Evolutionary conservation across 2,113 vertebrate genomes (phyloP), one percentile per base, ranked within the genome.

Genomic region (Azemiops feae): DNA sequence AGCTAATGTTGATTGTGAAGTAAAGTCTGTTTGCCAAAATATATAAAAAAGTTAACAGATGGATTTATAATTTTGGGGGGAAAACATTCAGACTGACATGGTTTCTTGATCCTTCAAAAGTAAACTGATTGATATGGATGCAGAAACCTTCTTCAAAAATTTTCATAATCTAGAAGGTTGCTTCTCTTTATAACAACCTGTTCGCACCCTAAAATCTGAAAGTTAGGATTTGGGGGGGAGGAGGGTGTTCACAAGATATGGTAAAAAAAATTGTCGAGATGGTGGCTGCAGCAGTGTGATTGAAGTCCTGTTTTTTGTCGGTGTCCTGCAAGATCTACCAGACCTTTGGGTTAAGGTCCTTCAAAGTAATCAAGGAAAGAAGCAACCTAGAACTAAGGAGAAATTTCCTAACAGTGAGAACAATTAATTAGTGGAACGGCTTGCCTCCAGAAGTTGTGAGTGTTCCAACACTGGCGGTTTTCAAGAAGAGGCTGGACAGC

Each of bases 1-100:
- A 54, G 58, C 86, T 88, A 92, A 92, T 88, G 60, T 64, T 88
- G 45, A 92, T 47, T 39, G 47, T 69, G 91, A 92, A 64, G 23
- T 25, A 54, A 60, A 88, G 12, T 23, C 64, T 74, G 86, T 54
- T 52, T 53, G 43, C 47, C 52, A 34, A 88, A 92, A 88, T 69
- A 69, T 60, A 91, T 47, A 74, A 8, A 88, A 39, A 74, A 87
- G 53, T 25, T 60, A 92, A 88, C 43, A 92, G 58, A 50, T 1
- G 4, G 12, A 3, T 69, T 23, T 45, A 27, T 50, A 54, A 16
- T 74, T 69, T 92, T 23, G 34, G 43, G 30, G 47, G 57, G n/a
- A 27, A 34, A 45, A n/a, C 5, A 60, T 30, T 43, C 58, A 45
- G 11, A 20, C 12, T 27, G 47, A 88, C 86, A 69, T n/a, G 39